Evolutionary conservation across 1,140 invertebrate species (phyloP).

Genomic region (Chelonus insularis): DNA sequence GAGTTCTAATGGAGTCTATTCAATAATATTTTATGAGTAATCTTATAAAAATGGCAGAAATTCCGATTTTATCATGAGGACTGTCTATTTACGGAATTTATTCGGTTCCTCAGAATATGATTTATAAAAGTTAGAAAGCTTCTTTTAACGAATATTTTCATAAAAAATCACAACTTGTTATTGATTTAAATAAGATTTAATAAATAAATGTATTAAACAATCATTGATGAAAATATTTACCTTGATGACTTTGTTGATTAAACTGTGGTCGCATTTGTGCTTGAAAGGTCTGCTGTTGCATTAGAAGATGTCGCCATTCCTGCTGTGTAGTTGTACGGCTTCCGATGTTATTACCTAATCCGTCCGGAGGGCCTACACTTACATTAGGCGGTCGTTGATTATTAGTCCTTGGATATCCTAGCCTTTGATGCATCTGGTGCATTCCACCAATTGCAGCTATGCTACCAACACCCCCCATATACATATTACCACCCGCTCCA

Average conservation of each 20-base stretch:
- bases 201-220: too few relatives aligned
- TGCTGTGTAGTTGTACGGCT: constrained; percentile 47
- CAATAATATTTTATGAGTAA: too few relatives aligned
- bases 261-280: constrained; percentile 67
- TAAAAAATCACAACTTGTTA: too few relatives aligned
- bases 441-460: constrained; percentile 48
- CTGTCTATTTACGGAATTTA: too few relatives aligned
- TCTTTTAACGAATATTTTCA: too few relatives aligned
- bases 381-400: constrained; percentile 62
- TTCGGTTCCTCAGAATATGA: too few relatives aligned
- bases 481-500: constrained; percentile 55
- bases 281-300: constrained; percentile 67
- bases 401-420: constrained; percentile 58
- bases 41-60: too few relatives aligned
- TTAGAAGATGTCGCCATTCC: constrained; percentile 73
- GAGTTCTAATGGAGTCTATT: too few relatives aligned
- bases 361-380: constrained; percentile 60
- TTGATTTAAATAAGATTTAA: too few relatives aligned
- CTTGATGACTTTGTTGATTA: constrained; percentile 67
- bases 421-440: constrained; percentile 61
- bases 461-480: constrained; percentile 44
- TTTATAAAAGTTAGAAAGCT: too few relatives aligned
- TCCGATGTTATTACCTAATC: constrained; percentile 51
- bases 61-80: too few relatives aligned
- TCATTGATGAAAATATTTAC: constrained; percentile 50